Conservation (phyloP, 1,140 invertebrate genomes). For the Vanessa atalanta region DNA sequence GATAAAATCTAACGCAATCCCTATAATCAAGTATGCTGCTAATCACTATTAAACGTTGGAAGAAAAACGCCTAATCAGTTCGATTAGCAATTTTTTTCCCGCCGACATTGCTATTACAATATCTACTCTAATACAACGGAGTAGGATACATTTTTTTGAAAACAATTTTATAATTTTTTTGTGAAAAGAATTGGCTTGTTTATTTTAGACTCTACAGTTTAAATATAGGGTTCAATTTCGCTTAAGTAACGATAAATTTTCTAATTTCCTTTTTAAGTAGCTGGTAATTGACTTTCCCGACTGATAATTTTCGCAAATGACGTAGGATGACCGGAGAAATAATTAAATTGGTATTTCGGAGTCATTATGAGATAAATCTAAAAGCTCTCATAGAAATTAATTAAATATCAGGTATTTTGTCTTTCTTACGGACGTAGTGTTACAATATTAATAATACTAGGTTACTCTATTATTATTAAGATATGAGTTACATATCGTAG, state of each 20-base stretch:
- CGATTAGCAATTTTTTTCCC: constrained; percentile 24
- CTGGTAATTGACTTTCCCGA: constrained; percentile 20
- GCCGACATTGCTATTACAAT: neutral
- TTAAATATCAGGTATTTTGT: constrained; percentile 3
- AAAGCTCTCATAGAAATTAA: constrained; percentile 12
- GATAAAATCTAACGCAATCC: neutral
- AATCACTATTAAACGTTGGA: constrained; percentile 24
- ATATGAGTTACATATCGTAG: too few relatives aligned
- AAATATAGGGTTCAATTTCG: constrained; percentile 4
- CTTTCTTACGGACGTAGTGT: too few relatives aligned
- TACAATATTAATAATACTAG: too few relatives aligned
- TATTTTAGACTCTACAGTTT: constrained; percentile 2
- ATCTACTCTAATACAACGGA: neutral
- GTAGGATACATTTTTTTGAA: constrained; percentile 7
- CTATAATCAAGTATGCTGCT: constrained; percentile 17
- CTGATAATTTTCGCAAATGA: constrained; percentile 28
- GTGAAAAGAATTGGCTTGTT: neutral
- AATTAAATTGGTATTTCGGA: constrained; percentile 19
- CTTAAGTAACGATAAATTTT: constrained; percentile 6
- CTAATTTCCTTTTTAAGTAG: constrained; percentile 26
- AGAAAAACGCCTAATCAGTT: constrained; percentile 30
- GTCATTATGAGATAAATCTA: constrained; percentile 10
- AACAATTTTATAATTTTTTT: neutral
- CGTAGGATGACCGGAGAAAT: constrained; percentile 1
- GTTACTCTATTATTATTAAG: too few relatives aligned